Evolutionary conservation across 2,113 vertebrate genomes (phyloP).

Genomic region (Okapia johnstoni): DNA sequence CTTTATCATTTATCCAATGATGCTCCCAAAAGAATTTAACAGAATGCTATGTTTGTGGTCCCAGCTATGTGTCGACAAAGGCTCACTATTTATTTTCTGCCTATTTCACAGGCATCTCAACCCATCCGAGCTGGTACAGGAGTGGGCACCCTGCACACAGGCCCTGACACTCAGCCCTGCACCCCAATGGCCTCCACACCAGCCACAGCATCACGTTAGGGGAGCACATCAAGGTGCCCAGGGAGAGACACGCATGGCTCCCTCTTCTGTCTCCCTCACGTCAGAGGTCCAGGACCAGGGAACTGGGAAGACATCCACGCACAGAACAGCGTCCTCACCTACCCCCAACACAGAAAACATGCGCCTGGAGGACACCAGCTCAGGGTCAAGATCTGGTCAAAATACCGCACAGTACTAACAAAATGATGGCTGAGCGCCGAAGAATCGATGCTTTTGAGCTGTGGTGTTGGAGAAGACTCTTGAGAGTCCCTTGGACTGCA

Average conservation of each 20-base stretch:
- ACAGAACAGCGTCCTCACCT: rapidly evolving
- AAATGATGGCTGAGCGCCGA: not conserved
- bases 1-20: too few relatives aligned
- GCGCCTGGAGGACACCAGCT: rapidly evolving
- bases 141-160: rapidly evolving
- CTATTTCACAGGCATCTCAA: not conserved
- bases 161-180: rapidly evolving
- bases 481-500: not conserved
- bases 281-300: too few relatives aligned
- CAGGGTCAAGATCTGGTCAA: not conserved
- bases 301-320: not conserved
- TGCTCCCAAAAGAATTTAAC: not conserved
- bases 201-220: rapidly evolving
- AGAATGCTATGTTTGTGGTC: rapidly evolving
- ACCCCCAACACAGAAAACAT: not conserved
- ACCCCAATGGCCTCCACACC: rapidly evolving
- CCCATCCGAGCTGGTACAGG: rapidly evolving
- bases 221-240: rapidly evolving
- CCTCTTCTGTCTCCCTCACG: not conserved
- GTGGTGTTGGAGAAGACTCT: not conserved
- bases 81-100: not conserved
- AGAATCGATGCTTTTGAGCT: not conserved
- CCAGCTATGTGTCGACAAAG: rapidly evolving
- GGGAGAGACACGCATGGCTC: not conserved
- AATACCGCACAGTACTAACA: rapidly evolving